Conservation (phyloP, 1,140 invertebrate species). For the Phortica variegata region DNA sequence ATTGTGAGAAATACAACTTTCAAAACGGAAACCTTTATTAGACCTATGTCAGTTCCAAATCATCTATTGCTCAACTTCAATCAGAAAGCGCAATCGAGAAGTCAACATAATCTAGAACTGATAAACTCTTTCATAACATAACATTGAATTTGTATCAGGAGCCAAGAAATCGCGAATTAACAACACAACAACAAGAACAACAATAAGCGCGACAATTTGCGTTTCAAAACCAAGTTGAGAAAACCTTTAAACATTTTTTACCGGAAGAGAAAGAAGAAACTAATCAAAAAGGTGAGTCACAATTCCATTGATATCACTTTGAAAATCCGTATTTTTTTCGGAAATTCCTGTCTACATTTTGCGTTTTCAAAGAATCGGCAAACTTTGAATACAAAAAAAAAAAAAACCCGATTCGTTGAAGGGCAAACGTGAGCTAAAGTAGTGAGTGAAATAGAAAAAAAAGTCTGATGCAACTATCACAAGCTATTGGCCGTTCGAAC, state of each 20-base stretch:
- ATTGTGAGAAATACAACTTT: slow-evolving; percentile 30
- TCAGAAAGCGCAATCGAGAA: slow-evolving; percentile 40
- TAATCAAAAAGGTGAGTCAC: slow-evolving; percentile 45
- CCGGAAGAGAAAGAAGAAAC: slow-evolving; percentile 54
- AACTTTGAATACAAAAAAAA: too few relatives aligned
- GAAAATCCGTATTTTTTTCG: slow-evolving; percentile 1
- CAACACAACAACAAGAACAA: slow-evolving; percentile 19
- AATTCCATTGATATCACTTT: slow-evolving; percentile 1
- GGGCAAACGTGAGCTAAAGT: slow-evolving; percentile 25
- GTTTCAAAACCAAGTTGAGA: background rate
- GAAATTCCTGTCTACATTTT: background rate
- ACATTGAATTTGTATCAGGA: slow-evolving; percentile 37
- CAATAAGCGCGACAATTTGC: slow-evolving; percentile 14
- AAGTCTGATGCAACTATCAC: slow-evolving; percentile 43
- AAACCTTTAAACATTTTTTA: slow-evolving; percentile 53
- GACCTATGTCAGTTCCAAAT: slow-evolving; percentile 53
- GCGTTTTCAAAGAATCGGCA: too few relatives aligned
- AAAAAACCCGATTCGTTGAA: slow-evolving; percentile 21
- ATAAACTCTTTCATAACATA: slow-evolving; percentile 56
- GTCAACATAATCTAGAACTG: slow-evolving; percentile 47
- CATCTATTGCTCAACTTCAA: slow-evolving; percentile 49
- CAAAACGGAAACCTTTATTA: slow-evolving; percentile 49
- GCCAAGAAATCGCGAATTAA: slow-evolving; percentile 11
- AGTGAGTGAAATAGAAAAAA: slow-evolving; percentile 12
- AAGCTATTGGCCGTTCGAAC: slow-evolving; percentile 26